Percentiles rank a stretch among this genome's conserved stretches.
Conservation (phyloP, 2,797 vertebrate genomes). For the Xenopus petersii region DNA sequence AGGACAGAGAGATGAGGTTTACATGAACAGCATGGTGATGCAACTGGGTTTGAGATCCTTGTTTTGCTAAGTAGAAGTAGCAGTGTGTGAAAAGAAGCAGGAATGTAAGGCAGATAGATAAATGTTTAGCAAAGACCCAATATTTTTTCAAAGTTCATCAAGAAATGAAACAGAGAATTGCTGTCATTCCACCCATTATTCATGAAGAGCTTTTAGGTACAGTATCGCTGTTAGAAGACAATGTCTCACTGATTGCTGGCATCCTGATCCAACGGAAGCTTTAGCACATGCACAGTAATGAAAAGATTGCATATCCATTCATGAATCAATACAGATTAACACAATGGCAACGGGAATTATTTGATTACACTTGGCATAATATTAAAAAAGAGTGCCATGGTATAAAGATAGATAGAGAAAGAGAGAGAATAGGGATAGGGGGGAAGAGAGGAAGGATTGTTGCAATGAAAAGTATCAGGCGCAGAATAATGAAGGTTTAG, state of each 20-base stretch:
- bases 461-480: too few relatives aligned
- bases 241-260: slow-evolving; percentile 25
- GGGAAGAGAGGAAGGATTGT: too few relatives aligned
- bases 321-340: slow-evolving; percentile 12
- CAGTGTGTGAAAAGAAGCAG: not conserved
- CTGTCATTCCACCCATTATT: not conserved
- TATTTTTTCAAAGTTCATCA: not conserved
- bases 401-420: too few relatives aligned
- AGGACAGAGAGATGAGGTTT: not conserved
- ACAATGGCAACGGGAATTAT: not conserved
- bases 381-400: not conserved
- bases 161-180: slow-evolving; percentile 1
- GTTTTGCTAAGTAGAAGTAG: not conserved
- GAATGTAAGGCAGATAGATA: not conserved
- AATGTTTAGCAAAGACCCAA: not conserved
- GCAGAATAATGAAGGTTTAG: too few relatives aligned
- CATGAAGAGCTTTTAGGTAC: slow-evolving; percentile 1
- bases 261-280: slow-evolving; percentile 5
- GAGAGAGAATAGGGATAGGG: too few relatives aligned
- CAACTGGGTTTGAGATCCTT: not conserved
- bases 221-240: slow-evolving; percentile 15
- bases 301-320: slow-evolving; percentile 5
- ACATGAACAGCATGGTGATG: not conserved
- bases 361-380: not conserved
- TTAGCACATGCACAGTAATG: not conserved